Evolutionary conservation across 2,888 invertebrate genomes (phyloP).

Genomic region (Ormyrus labotus): DNA sequence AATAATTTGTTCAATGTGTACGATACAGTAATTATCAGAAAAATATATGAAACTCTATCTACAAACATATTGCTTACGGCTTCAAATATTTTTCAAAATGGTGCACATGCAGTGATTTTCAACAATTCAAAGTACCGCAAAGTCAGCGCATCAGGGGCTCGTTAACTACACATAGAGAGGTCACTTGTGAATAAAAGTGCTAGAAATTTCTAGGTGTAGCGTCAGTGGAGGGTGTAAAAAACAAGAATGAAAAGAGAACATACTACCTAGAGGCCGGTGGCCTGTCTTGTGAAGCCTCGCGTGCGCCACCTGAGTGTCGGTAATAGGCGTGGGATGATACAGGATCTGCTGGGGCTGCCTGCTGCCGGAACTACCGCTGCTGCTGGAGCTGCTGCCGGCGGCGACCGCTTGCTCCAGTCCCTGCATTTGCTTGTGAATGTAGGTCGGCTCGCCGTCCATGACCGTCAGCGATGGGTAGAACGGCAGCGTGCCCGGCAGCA

Average conservation of each 20-base stretch:
- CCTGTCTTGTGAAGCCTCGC: slow-evolving; percentile 84
- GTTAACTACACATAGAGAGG: no score
- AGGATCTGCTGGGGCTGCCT: slow-evolving; percentile 63
- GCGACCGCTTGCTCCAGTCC: slow-evolving; percentile 74
- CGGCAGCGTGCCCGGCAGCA: slow-evolving; percentile 82
- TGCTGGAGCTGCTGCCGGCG: background rate
- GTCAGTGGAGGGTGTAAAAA: slow-evolving; percentile 51
- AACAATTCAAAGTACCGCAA: slow-evolving; percentile 9
- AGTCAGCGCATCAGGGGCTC: slow-evolving; percentile 9
- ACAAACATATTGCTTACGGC: no score
- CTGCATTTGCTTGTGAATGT: slow-evolving; percentile 55
- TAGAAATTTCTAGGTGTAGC: no score
- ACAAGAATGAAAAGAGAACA: slow-evolving; percentile 67
- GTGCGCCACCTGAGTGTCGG: slow-evolving; percentile 82
- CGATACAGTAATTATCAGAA: no score
- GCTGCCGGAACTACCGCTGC: background rate
- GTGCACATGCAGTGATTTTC: no score
- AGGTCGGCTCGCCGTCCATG: slow-evolving; percentile 76
- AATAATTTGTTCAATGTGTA: no score
- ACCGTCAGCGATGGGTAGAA: slow-evolving; percentile 83
- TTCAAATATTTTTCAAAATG: no score
- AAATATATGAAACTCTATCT: no score
- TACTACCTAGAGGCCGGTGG: slow-evolving; percentile 78
- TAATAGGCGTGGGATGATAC: slow-evolving; percentile 78
- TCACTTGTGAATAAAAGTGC: no score